A percentile compares a stretch with the other conserved stretches of the same genome.
These are phyloP conservation scores for Achlya flavicornis DNA, from an alignment of 2,888 invertebrate genomes.

Conservation along the genomic window DNA sequence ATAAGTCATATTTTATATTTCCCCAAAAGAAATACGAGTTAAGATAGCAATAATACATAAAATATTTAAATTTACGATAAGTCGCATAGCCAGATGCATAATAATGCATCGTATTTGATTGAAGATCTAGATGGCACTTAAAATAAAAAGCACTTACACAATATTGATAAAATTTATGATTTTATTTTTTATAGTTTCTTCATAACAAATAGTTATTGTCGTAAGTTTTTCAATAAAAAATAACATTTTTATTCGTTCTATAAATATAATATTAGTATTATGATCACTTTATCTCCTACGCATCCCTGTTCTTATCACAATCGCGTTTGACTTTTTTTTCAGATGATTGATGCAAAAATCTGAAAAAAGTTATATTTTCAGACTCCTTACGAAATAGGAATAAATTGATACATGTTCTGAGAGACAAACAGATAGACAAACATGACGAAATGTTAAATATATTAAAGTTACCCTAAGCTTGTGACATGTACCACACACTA, in stretches of 20 bases:
- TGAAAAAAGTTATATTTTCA: too few species aligned
- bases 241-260: neutral
- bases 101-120: neutral
- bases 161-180: neutral
- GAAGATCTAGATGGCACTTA: neutral
- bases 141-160: neutral
- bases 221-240: neutral
- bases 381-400: too few species aligned
- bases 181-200: neutral
- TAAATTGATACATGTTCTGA: too few species aligned
- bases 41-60: neutral
- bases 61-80: neutral
- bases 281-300: too few species aligned
- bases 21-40: too few species aligned
- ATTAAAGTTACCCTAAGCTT: slow-evolving; percentile 11
- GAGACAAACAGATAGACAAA: too few species aligned
- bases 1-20: too few species aligned
- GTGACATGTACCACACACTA: slow-evolving; percentile 32
- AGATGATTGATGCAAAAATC: too few species aligned
- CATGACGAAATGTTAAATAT: too few species aligned
- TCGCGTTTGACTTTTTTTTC: too few species aligned
- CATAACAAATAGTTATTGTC: neutral
- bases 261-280: too few species aligned
- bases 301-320: too few species aligned
- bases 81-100: neutral